phyloP scores from a whole-genome alignment of 1,140 invertebrate genomes.

The Muscidifurax raptorellus region DNA sequence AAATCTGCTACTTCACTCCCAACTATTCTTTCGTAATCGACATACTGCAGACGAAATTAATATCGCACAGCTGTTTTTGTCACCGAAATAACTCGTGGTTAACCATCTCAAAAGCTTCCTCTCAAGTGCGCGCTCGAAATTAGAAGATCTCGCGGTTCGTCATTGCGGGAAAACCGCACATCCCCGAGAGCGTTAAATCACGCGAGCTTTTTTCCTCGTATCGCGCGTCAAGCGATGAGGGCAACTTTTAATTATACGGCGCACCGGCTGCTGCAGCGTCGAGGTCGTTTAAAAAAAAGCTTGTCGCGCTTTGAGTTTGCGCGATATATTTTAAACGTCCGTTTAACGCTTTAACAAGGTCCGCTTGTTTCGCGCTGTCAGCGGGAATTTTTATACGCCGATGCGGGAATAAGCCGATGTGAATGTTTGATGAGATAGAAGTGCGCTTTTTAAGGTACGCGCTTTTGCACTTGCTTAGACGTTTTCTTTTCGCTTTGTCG shows the following conservation, averaged over 20 bases:
- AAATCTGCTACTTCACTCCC: too few species aligned
- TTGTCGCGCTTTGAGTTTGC: not conserved
- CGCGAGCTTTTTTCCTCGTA: not conserved
- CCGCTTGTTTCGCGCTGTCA: not conserved
- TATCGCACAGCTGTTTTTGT: too few species aligned
- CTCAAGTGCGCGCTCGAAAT: not conserved
- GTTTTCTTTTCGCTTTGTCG: too few species aligned
- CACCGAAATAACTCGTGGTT: too few species aligned
- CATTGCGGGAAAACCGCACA: not conserved
- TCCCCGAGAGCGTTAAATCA: not conserved
- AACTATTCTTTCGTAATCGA: too few species aligned
- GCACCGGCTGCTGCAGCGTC: not conserved
- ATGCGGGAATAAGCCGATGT: not conserved
- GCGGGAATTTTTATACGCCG: not conserved
- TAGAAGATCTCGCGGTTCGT: not conserved
- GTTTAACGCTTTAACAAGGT: not conserved
- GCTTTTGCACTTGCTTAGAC: not conserved
- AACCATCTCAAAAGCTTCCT: too few species aligned
- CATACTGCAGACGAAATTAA: too few species aligned
- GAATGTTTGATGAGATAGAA: not conserved
- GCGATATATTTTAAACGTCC: not conserved
- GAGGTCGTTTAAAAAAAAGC: not conserved
- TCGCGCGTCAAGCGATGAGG: not conserved
- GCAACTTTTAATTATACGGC: not conserved
- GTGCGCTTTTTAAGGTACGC: not conserved